phyloP scores from a whole-genome alignment of 1,140 invertebrate genomes.

The Agrilus planipennis region DNA sequence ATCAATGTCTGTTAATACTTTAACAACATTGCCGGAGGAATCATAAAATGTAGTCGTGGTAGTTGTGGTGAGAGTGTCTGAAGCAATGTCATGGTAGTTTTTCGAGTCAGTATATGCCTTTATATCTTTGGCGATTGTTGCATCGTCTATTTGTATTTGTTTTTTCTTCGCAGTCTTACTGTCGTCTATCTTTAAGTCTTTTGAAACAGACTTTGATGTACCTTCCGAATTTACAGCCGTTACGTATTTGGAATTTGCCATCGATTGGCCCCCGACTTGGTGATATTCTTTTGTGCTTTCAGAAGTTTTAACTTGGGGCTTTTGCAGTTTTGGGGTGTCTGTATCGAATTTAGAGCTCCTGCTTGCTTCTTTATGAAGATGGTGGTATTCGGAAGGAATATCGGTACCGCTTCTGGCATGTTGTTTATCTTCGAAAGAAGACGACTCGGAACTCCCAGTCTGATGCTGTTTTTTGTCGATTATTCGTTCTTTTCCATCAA shows the following conservation, averaged over 20 bases:
- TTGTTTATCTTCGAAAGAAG: constrained; percentile 38
- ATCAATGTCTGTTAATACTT: constrained; percentile 20
- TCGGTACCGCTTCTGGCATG: constrained; percentile 36
- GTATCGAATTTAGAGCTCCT: constrained; percentile 42
- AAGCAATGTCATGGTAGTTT: constrained; percentile 22
- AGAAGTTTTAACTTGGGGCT: constrained; percentile 21
- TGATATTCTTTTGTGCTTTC: constrained; percentile 25
- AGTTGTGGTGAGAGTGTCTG: constrained; percentile 16
- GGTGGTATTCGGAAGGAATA: constrained; percentile 40
- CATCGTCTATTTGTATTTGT: constrained; percentile 24
- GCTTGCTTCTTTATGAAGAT: constrained; percentile 38
- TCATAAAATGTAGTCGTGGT: constrained; percentile 29
- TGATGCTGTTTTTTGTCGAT: constrained; percentile 42
- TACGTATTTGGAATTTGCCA: not conserved
- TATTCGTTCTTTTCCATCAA: constrained; percentile 48
- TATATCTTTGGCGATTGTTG: constrained; percentile 16
- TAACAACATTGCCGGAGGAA: constrained; percentile 28
- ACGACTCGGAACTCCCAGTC: constrained; percentile 37
- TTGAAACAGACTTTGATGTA: constrained; percentile 18
- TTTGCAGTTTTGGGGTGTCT: constrained; percentile 34
- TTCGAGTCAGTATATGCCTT: constrained; percentile 23
- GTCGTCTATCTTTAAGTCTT: constrained; percentile 24
- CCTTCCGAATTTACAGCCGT: constrained; percentile 12
- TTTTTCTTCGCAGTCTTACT: constrained; percentile 15
- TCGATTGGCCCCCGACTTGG: constrained; percentile 20